Conservation (phyloP, 2,113 vertebrate species). For the Sterna hirundo region DNA sequence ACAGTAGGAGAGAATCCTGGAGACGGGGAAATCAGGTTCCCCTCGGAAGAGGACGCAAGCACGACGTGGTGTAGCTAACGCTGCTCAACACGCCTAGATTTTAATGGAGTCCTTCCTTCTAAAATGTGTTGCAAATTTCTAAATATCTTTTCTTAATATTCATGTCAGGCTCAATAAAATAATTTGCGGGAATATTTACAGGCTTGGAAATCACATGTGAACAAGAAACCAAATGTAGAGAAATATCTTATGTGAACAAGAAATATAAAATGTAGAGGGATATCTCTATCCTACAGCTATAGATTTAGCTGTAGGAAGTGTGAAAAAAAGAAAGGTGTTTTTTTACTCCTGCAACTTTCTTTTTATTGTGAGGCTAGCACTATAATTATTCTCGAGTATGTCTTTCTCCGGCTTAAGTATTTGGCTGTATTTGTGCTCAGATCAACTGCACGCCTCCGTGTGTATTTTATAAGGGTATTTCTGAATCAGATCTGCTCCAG, state of each 20-base stretch:
- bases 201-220: background rate
- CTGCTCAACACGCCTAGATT: background rate
- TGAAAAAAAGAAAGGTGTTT: background rate
- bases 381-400: background rate
- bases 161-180: background rate
- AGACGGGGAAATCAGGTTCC: background rate
- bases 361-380: background rate
- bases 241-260: background rate
- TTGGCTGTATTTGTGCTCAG: background rate
- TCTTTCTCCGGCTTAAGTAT: background rate
- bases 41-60: background rate
- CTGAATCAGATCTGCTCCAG: background rate
- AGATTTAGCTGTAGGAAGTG: background rate
- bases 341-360: background rate
- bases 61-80: background rate
- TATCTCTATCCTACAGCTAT: background rate
- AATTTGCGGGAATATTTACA: background rate
- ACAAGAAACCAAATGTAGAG: background rate
- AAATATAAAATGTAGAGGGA: background rate
- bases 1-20: background rate
- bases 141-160: background rate
- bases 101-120: background rate
- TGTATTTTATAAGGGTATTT: background rate
- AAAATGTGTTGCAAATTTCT: background rate
- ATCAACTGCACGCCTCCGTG: background rate